A percentile compares a stretch with the other conserved stretches of the same genome.
Evolutionary conservation across 2,797 vertebrate species (phyloP).

Genomic region (Cichlasoma orientale): DNA sequence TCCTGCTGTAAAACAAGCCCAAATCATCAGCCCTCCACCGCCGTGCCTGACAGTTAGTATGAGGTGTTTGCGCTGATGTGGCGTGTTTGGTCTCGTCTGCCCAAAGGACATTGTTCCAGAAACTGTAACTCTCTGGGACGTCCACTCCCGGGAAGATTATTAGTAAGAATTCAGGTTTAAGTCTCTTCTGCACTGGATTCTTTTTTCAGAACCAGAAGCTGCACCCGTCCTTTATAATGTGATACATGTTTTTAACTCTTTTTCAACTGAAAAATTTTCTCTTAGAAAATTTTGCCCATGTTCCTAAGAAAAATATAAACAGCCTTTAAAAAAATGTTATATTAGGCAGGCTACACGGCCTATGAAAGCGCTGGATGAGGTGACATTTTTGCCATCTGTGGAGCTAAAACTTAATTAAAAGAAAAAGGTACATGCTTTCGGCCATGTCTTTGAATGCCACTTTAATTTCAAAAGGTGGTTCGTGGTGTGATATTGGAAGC

Average conservation of each 20-base stretch:
- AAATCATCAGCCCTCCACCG: neutral
- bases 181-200: fast-evolving
- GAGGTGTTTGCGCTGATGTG: neutral
- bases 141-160: neutral
- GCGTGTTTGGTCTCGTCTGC: neutral
- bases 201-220: no score
- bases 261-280: no score
- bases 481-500: neutral
- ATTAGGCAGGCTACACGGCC: neutral
- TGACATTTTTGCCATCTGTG: neutral
- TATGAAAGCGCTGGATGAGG: fast-evolving
- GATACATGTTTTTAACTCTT: no score
- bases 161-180: neutral
- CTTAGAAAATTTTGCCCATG: neutral
- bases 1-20: neutral
- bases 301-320: neutral
- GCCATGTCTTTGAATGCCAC: neutral
- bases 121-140: neutral
- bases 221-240: no score
- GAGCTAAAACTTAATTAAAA: neutral
- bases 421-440: neutral
- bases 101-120: neutral
- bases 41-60: fast-evolving
- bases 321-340: neutral
- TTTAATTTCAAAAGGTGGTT: neutral